Percentiles rank a stretch among this genome's conserved stretches.
Conservation (phyloP, 1,140 invertebrate species). For the Aphelenchoides besseyi region DNA sequence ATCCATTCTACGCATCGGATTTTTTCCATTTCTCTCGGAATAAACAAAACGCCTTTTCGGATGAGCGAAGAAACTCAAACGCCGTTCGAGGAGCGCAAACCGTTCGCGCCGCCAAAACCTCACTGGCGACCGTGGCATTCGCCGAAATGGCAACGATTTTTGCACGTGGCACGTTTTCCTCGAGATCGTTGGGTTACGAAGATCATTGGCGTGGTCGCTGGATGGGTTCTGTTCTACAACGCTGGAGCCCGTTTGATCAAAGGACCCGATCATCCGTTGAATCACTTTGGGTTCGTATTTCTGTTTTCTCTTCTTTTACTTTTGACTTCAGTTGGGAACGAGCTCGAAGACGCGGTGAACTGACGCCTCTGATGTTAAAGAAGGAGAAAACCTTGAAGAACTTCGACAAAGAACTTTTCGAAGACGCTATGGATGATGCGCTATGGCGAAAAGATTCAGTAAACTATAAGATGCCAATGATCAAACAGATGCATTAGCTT, state of each 20-base stretch:
- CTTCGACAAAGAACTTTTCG: neutral
- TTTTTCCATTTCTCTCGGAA: no score
- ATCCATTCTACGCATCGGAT: no score
- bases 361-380: neutral
- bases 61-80: no score
- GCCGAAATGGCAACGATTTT: neutral
- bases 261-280: slow-evolving; percentile 18
- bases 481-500: no score
- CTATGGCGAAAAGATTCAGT: no score
- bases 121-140: slow-evolving; percentile 5
- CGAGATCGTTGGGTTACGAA: neutral
- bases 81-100: neutral
- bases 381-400: neutral
- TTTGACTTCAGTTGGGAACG: neutral
- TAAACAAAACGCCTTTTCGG: no score
- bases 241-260: neutral
- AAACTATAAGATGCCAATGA: no score
- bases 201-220: neutral
- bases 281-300: slow-evolving; percentile 4
- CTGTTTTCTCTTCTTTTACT: neutral
- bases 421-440: neutral
- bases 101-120: slow-evolving; percentile 15
- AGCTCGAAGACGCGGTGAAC: neutral
- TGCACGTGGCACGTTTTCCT: neutral
- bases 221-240: neutral